phyloP scores from a whole-genome alignment of 1,140 invertebrate species.

The Metopolophium dirhodum region DNA sequence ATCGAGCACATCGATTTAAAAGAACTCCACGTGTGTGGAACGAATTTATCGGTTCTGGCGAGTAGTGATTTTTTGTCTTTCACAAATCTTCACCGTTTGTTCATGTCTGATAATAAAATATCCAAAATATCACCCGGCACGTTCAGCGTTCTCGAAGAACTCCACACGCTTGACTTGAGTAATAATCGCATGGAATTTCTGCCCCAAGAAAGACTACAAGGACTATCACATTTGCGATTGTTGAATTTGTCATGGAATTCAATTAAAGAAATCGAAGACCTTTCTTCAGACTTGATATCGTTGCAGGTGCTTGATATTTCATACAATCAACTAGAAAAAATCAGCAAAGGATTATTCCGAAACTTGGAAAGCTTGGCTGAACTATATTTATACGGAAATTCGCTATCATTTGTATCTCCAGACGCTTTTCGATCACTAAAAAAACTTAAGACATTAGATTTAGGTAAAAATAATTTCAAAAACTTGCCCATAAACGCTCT shows the following conservation, averaged over 20 bases:
- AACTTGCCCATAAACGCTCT: slow-evolving; percentile 79
- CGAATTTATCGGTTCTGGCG: slow-evolving; percentile 84
- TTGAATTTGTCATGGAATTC: slow-evolving; percentile 85
- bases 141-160: slow-evolving; percentile 76
- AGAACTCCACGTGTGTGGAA: slow-evolving; percentile 80
- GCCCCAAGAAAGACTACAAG: slow-evolving; percentile 83
- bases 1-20: slow-evolving; percentile 65
- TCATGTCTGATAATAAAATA: slow-evolving; percentile 77
- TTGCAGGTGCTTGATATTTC: slow-evolving; percentile 83
- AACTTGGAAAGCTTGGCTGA: slow-evolving; percentile 77
- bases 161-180: slow-evolving; percentile 82
- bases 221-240: slow-evolving; percentile 73
- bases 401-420: slow-evolving; percentile 77
- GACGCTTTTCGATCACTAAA: slow-evolving; percentile 82
- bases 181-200: slow-evolving; percentile 83
- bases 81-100: slow-evolving; percentile 76
- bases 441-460: slow-evolving; percentile 79
- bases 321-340: slow-evolving; percentile 79
- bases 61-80: slow-evolving; percentile 90
- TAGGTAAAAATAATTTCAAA: slow-evolving; percentile 85
- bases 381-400: slow-evolving; percentile 81
- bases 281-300: slow-evolving; percentile 77
- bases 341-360: slow-evolving; percentile 78
- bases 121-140: slow-evolving; percentile 82
- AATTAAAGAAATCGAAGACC: slow-evolving; percentile 82